Evolutionary conservation across 2,797 vertebrate species (phyloP), one percentile per base, ranked within the genome.

Genomic region (Gymnothorax javanicus): DNA sequence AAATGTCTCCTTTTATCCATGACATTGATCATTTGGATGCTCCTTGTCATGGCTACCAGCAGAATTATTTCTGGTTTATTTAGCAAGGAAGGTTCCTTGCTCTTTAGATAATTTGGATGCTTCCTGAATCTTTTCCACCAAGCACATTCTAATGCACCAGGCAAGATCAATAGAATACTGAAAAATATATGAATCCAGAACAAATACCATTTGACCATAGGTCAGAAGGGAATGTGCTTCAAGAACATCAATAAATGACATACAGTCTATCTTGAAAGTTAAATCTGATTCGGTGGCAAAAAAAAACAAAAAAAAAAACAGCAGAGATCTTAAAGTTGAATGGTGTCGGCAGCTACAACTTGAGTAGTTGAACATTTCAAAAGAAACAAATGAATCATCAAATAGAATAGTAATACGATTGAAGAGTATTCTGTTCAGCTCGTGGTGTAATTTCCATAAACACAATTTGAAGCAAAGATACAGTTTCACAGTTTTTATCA

Each of bases 401-500:
- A 56, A 52, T 81, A 52, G 56, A 81, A 23, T n/a, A 25, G 64
- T 69, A n/a, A 11, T 69, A 56, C 56, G 52, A 23, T 83, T 57
- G 17, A 56, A 64, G 25, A 60, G 43, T 62, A 83, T 13, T 52
- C 9, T 84, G 56, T 84, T 69, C 43, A 84, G 43, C 52, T 73
- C 58, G 81, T 87, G 23, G 62, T 59, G 69, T 12, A 54, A 57
- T 84, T 71, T 60, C 83, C 71, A 64, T 43, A 64, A 77, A 79
- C 17, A n/a, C 77, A 20, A 54, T 81, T n/a, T 56, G 52, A 81
- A 81, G 23, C 0, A 3, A 15, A 64, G 8, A n/a, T 25, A 56
- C 17, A 67, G 56, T 84, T 11, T 52, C 67, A 83, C 52, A 8
- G 27, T 12, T 23, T 73, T n/a, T 73, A 25, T 25, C 33, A 43